A percentile compares a stretch with the other conserved stretches of the same genome.
phyloP scores from a whole-genome alignment of 2,797 vertebrate genomes.

The Trichosurus vulpecula region DNA sequence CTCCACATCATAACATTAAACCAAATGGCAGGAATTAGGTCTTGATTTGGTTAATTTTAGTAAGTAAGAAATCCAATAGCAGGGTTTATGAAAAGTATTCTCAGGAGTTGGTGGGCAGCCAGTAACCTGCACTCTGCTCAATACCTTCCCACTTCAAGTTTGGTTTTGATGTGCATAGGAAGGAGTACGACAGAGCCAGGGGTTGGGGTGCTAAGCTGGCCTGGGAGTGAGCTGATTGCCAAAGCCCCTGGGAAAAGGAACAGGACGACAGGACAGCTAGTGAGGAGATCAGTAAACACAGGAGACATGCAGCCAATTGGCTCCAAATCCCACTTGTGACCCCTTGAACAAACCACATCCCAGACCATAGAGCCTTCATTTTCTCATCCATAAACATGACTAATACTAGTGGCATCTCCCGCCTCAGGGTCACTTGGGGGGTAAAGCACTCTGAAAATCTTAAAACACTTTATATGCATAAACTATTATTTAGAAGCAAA shows the following conservation, averaged over 20 bases:
- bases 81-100: background rate
- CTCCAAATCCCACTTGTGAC: background rate
- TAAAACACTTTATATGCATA: background rate
- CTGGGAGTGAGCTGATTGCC: background rate
- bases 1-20: background rate
- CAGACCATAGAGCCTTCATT: background rate
- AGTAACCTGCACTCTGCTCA: too few species aligned
- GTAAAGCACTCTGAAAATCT: background rate
- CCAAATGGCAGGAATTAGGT: background rate
- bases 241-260: background rate
- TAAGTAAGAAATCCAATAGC: background rate
- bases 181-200: too few species aligned
- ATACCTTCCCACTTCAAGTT: too few species aligned
- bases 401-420: background rate
- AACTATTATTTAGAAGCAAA: background rate
- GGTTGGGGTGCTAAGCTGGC: too few species aligned
- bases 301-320: too few species aligned
- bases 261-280: background rate
- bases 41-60: background rate
- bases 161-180: too few species aligned
- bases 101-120: background rate
- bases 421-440: background rate
- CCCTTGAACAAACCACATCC: background rate
- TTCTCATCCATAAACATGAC: background rate
- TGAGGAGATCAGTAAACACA: background rate